Conservation (phyloP, 2,888 invertebrate genomes). For the Sphaerophoria taeniata region DNA sequence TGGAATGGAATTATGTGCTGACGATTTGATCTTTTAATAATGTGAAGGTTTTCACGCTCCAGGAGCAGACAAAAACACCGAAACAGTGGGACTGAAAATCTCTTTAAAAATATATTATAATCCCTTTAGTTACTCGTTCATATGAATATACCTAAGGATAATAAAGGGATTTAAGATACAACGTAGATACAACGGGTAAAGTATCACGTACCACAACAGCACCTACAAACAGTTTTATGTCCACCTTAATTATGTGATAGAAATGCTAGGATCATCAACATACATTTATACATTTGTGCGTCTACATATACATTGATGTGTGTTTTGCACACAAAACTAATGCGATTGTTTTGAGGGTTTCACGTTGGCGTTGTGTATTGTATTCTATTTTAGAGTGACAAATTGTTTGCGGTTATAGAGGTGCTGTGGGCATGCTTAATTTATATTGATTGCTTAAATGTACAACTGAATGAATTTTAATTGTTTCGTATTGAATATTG, state of each 20-base stretch:
- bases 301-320: constrained; percentile 20
- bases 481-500: constrained; percentile 29
- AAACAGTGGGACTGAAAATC: too few species aligned
- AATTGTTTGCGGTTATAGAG: constrained; percentile 19
- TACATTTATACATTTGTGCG: background rate
- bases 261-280: background rate
- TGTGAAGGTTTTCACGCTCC: background rate
- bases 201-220: background rate
- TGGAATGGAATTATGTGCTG: constrained; percentile 38
- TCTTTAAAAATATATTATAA: background rate
- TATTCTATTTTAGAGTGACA: constrained; percentile 16
- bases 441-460: constrained; percentile 11
- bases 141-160: background rate
- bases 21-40: constrained; percentile 53
- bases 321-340: constrained; percentile 37
- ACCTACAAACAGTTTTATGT: background rate
- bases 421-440: constrained; percentile 21
- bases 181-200: too few species aligned
- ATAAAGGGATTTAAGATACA: too few species aligned
- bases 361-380: background rate
- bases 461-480: constrained; percentile 34
- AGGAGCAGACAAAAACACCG: background rate
- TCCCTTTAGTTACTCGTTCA: background rate
- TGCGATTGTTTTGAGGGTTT: constrained; percentile 49
- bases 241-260: background rate